Evolutionary conservation across 2,888 invertebrate genomes (phyloP).

Genomic region (Gymnoscelis rufifasciata): DNA sequence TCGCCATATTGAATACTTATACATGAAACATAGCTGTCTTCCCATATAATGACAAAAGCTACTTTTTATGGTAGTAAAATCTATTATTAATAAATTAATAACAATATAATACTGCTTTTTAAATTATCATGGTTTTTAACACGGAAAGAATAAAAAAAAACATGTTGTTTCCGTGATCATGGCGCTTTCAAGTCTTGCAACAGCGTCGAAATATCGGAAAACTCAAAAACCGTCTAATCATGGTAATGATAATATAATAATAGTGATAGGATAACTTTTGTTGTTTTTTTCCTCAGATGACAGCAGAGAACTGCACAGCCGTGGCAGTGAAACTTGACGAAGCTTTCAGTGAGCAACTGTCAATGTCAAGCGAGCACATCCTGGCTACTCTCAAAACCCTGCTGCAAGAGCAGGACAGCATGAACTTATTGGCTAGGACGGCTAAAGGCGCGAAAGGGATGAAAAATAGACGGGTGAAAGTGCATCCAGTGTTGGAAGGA

Average conservation of each 20-base stretch:
- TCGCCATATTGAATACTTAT: too few species aligned
- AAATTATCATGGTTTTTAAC: too few species aligned
- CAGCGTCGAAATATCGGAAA: too few species aligned
- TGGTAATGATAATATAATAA: neutral
- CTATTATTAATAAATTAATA: too few species aligned
- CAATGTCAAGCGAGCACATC: conserved; percentile 33
- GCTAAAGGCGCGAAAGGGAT: conserved; percentile 39
- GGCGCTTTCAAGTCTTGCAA: too few species aligned
- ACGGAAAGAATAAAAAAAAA: too few species aligned
- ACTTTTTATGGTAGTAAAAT: too few species aligned
- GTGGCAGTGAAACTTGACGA: conserved; percentile 56
- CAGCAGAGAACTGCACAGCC: conserved; percentile 52
- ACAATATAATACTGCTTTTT: too few species aligned
- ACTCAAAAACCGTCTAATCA: too few species aligned
- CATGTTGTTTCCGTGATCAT: too few species aligned
- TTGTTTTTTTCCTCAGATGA: conserved; percentile 37
- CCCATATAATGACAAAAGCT: too few species aligned
- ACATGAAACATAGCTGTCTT: too few species aligned
- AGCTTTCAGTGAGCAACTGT: conserved; percentile 30
- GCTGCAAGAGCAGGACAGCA: conserved; percentile 45
- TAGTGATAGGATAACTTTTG: neutral
- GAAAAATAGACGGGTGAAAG: conserved; percentile 33
- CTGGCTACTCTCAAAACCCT: conserved; percentile 20
- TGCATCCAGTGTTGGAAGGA: conserved; percentile 44
- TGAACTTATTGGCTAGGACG: conserved; percentile 41